phyloP scores from a whole-genome alignment of 2,797 vertebrate species.

The Bradypodion ventrale region DNA sequence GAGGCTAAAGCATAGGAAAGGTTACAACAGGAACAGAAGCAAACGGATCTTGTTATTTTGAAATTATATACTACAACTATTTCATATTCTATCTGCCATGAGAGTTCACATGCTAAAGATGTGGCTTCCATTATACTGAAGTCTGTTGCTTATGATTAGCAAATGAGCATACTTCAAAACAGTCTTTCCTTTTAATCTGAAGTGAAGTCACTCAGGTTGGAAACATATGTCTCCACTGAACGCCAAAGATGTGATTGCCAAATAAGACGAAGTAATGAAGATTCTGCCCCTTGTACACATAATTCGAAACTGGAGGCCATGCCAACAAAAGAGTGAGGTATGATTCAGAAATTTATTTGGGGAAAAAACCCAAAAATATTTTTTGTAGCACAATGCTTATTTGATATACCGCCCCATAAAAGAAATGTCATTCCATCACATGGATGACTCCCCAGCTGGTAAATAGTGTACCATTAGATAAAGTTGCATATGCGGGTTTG shows the following conservation, averaged over 20 bases:
- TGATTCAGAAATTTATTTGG: slow-evolving; percentile 41
- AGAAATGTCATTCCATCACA: slow-evolving; percentile 17
- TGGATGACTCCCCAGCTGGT: slow-evolving; percentile 3
- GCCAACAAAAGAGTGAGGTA: slow-evolving; percentile 24
- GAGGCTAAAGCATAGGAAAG: slow-evolving; percentile 23
- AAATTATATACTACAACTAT: slow-evolving; percentile 63
- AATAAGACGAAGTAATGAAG: slow-evolving; percentile 65
- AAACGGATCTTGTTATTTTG: slow-evolving; percentile 42
- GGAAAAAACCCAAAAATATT: background rate
- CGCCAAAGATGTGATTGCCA: slow-evolving; percentile 66
- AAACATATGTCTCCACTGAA: slow-evolving; percentile 76
- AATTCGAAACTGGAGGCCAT: slow-evolving; percentile 42
- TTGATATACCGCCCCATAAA: background rate
- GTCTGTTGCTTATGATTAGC: slow-evolving; percentile 76
- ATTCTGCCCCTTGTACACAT: slow-evolving; percentile 57
- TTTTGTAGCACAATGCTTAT: background rate
- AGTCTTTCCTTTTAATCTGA: slow-evolving; percentile 75
- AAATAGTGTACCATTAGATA: slow-evolving; percentile 15
- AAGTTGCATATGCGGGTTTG: background rate
- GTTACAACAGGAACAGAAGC: slow-evolving; percentile 62
- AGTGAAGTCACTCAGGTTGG: slow-evolving; percentile 78
- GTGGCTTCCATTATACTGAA: slow-evolving; percentile 70
- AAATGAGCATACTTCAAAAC: slow-evolving; percentile 76
- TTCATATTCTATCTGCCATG: slow-evolving; percentile 59
- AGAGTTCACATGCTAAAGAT: slow-evolving; percentile 67